A percentile compares a stretch with the other conserved stretches of the same genome.
Evolutionary conservation across 2,888 invertebrate species (phyloP).

Genomic region (Drosophila pseudotakahashii): DNA sequence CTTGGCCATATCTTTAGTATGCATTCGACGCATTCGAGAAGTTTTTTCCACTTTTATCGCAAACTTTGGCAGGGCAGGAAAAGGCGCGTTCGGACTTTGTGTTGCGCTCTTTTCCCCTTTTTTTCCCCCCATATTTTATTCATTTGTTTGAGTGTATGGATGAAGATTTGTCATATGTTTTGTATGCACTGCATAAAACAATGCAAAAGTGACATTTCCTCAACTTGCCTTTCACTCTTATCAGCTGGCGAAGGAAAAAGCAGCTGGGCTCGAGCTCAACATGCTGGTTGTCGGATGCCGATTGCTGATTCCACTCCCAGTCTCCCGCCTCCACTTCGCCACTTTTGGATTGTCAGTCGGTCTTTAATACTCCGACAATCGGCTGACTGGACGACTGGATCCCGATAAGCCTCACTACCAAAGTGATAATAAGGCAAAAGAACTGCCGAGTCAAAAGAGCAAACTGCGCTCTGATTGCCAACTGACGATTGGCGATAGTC

Average conservation of each 20-base stretch:
- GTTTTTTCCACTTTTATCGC: slow-evolving; percentile 64
- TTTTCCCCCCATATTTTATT: slow-evolving; percentile 27
- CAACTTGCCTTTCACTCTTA: slow-evolving; percentile 55
- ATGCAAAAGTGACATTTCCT: slow-evolving; percentile 70
- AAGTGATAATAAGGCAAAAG: slow-evolving; percentile 45
- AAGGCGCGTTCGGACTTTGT: slow-evolving; percentile 72
- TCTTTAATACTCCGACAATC: slow-evolving; percentile 14
- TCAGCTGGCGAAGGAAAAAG: slow-evolving; percentile 40
- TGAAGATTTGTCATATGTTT: slow-evolving; percentile 49
- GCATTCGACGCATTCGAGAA: slow-evolving; percentile 64
- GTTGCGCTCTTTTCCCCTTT: slow-evolving; percentile 33
- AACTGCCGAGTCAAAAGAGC: slow-evolving; percentile 61
- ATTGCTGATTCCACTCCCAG: slow-evolving; percentile 12
- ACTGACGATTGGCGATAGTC: slow-evolving; percentile 34
- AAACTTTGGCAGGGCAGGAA: slow-evolving; percentile 73
- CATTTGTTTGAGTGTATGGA: slow-evolving; percentile 9
- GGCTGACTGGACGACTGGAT: slow-evolving; percentile 19
- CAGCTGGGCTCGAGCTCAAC: slow-evolving; percentile 15
- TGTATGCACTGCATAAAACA: slow-evolving; percentile 64
- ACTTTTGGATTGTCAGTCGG: background rate
- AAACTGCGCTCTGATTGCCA: slow-evolving; percentile 66
- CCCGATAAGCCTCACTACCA: slow-evolving; percentile 52
- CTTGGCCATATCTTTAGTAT: slow-evolving; percentile 68
- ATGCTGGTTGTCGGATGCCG: slow-evolving; percentile 48
- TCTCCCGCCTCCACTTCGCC: background rate